Base-by-base conservation (phyloP, 2,797 vertebrate species). In the Chromobotia macracanthus region DNA sequence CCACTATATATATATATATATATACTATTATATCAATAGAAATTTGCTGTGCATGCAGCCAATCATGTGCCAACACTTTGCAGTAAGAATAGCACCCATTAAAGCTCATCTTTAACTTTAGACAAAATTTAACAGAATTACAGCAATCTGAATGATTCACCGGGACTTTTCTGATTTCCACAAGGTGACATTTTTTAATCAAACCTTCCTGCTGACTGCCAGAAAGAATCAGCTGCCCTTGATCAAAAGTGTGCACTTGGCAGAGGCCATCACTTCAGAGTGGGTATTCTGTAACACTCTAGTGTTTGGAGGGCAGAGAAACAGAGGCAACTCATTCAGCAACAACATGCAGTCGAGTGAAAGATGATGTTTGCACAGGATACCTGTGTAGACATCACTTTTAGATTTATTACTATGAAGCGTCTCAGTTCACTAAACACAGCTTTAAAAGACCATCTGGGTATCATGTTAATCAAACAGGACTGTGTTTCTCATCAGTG, bases 401-500 rank as follows among this genome's bases (percentile, higher is more conserved):
- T 63, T 12, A 5, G 76, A 44, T 64, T 55, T 79, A 64, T 71
- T 1, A 79, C 21, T 1, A 44, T 46, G 35, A 64, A 77, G 35
- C 16, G 0, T 10, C 63, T 67, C 63, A 61, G 75, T 77, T 77
- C 65, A 69, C 55, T 60, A 38, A 65, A 73, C 48, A 64, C 21
- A 66, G 18, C 28, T 48, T 21, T 64, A 60, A 80, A 60, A 73
- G 23, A 73, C 63, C 71, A 73, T 73, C 38, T 75, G 63, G 63
- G 63, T 23, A 35, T 64, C 48, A 21, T 46, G 28, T 61, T 81
- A 76, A 72, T 79, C 77, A 64, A 79, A 79, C 48, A n/a, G 18
- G 41, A 51, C 78, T 75, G 72, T 75, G 79, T 60, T 80, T 80
- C 67, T 67, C 70, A 80, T 80, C 79, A 80, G 64, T 60, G 63